Percentiles rank a stretch among this genome's conserved stretches.
phyloP scores from a whole-genome alignment of 2,113 vertebrate species.

The Canis aureus region DNA sequence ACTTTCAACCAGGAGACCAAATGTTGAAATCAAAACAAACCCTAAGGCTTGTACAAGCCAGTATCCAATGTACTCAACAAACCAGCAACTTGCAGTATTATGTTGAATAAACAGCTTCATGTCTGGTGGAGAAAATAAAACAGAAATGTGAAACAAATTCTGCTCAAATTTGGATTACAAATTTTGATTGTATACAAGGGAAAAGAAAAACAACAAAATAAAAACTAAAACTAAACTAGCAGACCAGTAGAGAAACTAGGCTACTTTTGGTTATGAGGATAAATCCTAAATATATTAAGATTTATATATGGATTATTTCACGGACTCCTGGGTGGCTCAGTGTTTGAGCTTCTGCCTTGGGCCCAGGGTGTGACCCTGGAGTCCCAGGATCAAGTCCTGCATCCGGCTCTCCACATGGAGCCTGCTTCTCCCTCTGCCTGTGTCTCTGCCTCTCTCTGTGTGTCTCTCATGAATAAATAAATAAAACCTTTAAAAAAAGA shows the following conservation, averaged over 20 bases:
- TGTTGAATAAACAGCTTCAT: constrained; percentile 9
- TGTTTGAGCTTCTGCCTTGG: too few species aligned
- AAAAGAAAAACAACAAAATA: background rate
- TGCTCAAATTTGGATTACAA: background rate
- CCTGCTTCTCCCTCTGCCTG: too few species aligned
- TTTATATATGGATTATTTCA: background rate
- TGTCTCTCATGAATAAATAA: too few species aligned
- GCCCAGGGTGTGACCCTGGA: too few species aligned
- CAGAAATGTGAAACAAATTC: constrained; percentile 17
- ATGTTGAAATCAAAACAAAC: constrained; percentile 72
- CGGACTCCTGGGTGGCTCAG: too few species aligned
- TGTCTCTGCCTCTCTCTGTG: too few species aligned
- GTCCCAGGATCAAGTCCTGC: too few species aligned
- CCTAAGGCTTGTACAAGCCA: constrained; percentile 45
- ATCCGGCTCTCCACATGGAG: too few species aligned
- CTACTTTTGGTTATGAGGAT: background rate
- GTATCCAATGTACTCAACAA: background rate
- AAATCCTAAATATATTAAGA: background rate
- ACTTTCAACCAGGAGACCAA: constrained; percentile 65
- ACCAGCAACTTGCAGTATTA: constrained; percentile 26
- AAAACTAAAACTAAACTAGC: constrained; percentile 15
- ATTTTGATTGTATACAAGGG: background rate
- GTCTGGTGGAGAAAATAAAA: constrained; percentile 50
- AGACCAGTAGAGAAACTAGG: background rate
- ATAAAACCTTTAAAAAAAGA: too few species aligned